phyloP scores from a whole-genome alignment of 2,888 invertebrate genomes.

The Julus scanicus region DNA sequence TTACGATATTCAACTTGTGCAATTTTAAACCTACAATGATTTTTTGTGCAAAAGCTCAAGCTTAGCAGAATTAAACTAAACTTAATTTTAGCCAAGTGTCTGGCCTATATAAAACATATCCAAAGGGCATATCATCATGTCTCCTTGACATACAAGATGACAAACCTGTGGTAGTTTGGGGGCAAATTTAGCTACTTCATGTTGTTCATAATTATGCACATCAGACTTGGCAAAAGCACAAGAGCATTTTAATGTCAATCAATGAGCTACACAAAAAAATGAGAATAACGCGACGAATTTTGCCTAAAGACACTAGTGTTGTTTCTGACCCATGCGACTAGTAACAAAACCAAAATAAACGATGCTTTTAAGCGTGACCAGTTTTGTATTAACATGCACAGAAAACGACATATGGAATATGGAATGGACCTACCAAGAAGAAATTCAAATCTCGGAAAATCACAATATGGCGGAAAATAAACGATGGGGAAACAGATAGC shows the following conservation, averaged over 20 bases:
- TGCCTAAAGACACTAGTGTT: not conserved
- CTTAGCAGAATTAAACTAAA: not conserved
- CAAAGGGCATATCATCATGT: not conserved
- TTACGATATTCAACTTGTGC: too few relatives aligned
- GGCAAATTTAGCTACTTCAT: not conserved
- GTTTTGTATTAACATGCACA: not conserved
- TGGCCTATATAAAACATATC: not conserved
- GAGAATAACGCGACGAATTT: not conserved
- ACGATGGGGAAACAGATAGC: not conserved
- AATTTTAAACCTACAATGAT: too few relatives aligned
- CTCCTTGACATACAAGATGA: not conserved
- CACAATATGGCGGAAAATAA: not conserved
- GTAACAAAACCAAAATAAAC: not conserved
- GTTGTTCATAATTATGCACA: not conserved
- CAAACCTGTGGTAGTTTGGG: not conserved
- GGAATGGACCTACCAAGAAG: not conserved
- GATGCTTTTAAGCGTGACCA: not conserved
- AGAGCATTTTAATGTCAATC: conserved; percentile 25
- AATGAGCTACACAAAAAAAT: not conserved
- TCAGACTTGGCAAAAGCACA: conserved; percentile 2
- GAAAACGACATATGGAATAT: not conserved
- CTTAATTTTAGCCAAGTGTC: not conserved
- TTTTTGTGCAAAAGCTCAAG: too few relatives aligned
- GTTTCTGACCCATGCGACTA: not conserved
- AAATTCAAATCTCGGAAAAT: not conserved